These are phyloP conservation scores for Bradypus variegatus DNA, from an alignment of 2,797 vertebrate species.

Conservation along the genomic window DNA sequence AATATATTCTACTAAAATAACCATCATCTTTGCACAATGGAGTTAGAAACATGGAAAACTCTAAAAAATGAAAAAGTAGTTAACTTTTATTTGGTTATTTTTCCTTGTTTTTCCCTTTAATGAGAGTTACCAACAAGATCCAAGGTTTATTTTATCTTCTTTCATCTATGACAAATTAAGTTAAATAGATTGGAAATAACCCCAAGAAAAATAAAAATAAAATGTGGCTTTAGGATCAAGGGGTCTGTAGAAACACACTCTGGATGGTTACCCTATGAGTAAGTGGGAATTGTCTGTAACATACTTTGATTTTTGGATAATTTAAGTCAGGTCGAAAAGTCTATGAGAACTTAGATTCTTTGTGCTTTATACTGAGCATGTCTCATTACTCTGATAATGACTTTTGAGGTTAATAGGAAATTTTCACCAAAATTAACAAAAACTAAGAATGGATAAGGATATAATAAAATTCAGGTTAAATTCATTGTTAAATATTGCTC, in stretches of 20 bases:
- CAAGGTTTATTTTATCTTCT: background rate
- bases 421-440: slow-evolving; percentile 9
- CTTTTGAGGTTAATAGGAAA: slow-evolving; percentile 2
- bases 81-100: background rate
- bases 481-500: background rate
- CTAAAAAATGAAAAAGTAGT: background rate
- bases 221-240: background rate
- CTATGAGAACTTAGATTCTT: background rate
- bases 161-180: background rate
- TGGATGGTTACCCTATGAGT: background rate
- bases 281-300: background rate
- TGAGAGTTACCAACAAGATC: background rate
- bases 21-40: background rate
- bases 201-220: slow-evolving; percentile 11
- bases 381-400: background rate
- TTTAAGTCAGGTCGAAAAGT: background rate
- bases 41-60: background rate
- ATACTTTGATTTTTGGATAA: slow-evolving; percentile 29
- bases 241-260: background rate
- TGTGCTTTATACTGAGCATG: background rate
- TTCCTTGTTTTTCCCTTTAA: slow-evolving; percentile 11
- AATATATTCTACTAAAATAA: background rate
- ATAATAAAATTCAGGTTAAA: slow-evolving; percentile 4
- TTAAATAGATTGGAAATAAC: slow-evolving; percentile 2
- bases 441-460: slow-evolving; percentile 20